Conservation (phyloP, 1,140 invertebrate species). For the Procambarus clarkii region DNA sequence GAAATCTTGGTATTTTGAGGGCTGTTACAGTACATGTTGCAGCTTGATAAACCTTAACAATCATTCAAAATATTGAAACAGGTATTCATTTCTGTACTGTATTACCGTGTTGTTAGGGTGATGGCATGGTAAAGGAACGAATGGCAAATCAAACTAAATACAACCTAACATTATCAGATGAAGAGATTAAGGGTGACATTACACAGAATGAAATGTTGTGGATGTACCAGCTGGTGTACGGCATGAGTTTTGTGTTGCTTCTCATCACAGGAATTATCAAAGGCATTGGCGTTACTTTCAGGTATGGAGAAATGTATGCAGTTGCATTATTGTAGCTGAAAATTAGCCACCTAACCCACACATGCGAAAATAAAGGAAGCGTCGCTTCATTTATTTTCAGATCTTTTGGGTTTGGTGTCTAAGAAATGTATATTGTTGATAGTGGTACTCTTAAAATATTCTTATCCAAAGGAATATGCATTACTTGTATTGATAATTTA, state of each 20-base stretch:
- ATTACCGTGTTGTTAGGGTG: conserved; percentile 37
- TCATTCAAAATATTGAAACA: background rate
- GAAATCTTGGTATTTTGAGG: too few relatives aligned
- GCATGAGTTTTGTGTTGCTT: conserved; percentile 69
- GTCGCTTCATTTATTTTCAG: too few relatives aligned
- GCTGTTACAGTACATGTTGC: too few relatives aligned
- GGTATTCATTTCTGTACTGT: background rate
- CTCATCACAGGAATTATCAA: conserved; percentile 74
- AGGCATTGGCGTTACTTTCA: conserved; percentile 71
- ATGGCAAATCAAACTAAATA: conserved; percentile 56
- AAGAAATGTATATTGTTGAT: too few relatives aligned
- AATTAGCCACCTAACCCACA: too few relatives aligned
- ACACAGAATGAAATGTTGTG: conserved; percentile 73
- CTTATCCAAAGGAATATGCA: too few relatives aligned
- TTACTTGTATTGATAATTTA: too few relatives aligned
- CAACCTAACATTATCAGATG: conserved; percentile 71
- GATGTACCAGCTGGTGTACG: conserved; percentile 73
- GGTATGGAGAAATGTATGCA: conserved; percentile 16
- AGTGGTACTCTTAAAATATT: too few relatives aligned
- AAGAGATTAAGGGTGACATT: conserved; percentile 73
- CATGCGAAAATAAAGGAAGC: too few relatives aligned
- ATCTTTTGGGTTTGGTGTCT: too few relatives aligned
- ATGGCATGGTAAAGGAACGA: conserved; percentile 66
- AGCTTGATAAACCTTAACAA: too few relatives aligned
- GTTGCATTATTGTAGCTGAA: too few relatives aligned